Evolutionary conservation across 1,140 invertebrate genomes (phyloP), one percentile per base, ranked within the genome.

Genomic region (Eciton burchellii): DNA sequence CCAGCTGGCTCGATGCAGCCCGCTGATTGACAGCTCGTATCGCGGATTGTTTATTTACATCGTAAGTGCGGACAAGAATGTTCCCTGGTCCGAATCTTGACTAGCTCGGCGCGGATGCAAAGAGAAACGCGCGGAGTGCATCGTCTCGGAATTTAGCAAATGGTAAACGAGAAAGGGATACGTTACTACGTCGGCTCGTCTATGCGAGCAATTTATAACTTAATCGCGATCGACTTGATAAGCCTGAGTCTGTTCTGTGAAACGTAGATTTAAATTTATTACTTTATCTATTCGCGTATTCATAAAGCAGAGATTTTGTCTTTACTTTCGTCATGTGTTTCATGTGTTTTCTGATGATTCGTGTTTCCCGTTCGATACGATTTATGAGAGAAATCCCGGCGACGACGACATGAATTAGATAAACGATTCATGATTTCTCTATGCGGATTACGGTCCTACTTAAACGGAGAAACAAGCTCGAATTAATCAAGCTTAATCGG

Each of bases 1-100:
- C 85, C 83, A 84, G 74, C 71, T 6, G 54, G 70, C 59, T 63
- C 16, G 14, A 9, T 43, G 81, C 82, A 52, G 59, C 16, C 12
- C 6, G 29, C 8, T 74, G 73, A 86, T 56, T 74, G 76, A 84
- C 76, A 66, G 52, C 49, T 47, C 59, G 35, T 35, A 21, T 12
- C 16, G 19, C 29, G 29, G 26, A 79, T 70, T 79, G 63, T 79
- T 70, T 68, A 79, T 70, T 70, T 70, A 79, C 52, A 12, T 21
- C 52, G 49, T 21, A 19, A 49, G 68, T 70, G 41, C 63, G 35
- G 9, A 70, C 54, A 56, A 54, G 45, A 79, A 24, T 52, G 59
- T 49, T 43, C 49, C 0, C 49, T 63, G 14, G 21, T 43, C 56
- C 65, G 41, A 56, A 68, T 5, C 29, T 56, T 11, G 5, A 5